Evolutionary conservation across 2,888 invertebrate genomes (phyloP).

Genomic region (Arenicola marina): DNA sequence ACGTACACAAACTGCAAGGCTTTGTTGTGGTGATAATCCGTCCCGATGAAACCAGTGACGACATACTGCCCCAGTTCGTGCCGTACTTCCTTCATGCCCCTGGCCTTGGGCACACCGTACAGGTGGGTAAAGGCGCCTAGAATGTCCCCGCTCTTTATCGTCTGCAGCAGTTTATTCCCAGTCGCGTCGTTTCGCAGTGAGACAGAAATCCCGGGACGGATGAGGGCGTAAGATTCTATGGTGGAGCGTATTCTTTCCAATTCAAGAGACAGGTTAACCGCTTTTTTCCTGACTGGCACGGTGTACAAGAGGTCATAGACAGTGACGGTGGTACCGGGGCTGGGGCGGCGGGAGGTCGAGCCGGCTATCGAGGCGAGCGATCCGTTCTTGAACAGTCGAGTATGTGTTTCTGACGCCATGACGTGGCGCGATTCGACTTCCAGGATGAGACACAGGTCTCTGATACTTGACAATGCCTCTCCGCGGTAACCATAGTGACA

Average conservation of each 20-base stretch:
- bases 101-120: slow-evolving; percentile 61
- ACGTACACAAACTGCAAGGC: slow-evolving; percentile 71
- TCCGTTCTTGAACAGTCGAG: slow-evolving; percentile 67
- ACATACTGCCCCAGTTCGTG: slow-evolving; percentile 63
- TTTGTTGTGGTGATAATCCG: slow-evolving; percentile 62
- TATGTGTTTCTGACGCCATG: slow-evolving; percentile 65
- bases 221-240: slow-evolving; percentile 70
- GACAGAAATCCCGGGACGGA: slow-evolving; percentile 70
- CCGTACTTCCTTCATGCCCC: slow-evolving; percentile 59
- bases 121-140: slow-evolving; percentile 65
- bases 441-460: slow-evolving; percentile 66
- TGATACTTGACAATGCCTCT: slow-evolving; percentile 71
- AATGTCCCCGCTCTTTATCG: slow-evolving; percentile 67
- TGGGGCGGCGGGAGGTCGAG: slow-evolving; percentile 64
- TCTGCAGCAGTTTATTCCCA: slow-evolving; percentile 68
- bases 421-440: slow-evolving; percentile 68
- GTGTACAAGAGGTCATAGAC: slow-evolving; percentile 71
- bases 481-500: slow-evolving; percentile 73
- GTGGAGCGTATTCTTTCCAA: slow-evolving; percentile 68
- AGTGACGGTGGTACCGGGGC: slow-evolving; percentile 75
- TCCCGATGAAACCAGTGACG: slow-evolving; percentile 68
- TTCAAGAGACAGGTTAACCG: slow-evolving; percentile 66
- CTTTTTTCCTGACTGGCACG: slow-evolving; percentile 68
- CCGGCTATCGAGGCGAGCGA: slow-evolving; percentile 59
- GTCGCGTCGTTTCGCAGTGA: slow-evolving; percentile 72